Conservation (phyloP, 2,113 vertebrate genomes). For the Ctenomys sociabilis region DNA sequence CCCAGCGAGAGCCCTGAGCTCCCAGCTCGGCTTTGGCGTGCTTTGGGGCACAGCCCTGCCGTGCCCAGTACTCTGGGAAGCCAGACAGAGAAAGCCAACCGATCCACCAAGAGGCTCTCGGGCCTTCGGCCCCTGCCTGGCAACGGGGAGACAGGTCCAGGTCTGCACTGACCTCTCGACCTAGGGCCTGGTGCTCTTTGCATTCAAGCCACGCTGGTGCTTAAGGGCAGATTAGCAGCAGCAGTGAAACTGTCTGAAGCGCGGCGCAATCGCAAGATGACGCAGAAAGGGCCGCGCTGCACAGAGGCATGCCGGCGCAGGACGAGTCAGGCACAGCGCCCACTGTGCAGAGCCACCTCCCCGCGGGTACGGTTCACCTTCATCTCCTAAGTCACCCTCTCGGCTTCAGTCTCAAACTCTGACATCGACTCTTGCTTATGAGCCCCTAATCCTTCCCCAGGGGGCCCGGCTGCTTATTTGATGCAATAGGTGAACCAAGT, state of each 20-base stretch:
- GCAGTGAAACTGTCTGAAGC: not conserved
- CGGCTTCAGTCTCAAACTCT: constrained; percentile 31
- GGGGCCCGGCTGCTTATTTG: constrained; percentile 26
- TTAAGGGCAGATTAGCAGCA: not conserved
- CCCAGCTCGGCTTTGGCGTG: no score
- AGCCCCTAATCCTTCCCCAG: constrained; percentile 8
- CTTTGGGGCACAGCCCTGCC: no score
- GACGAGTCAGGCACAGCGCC: no score
- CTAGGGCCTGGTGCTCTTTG: not conserved
- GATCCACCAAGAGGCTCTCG: no score
- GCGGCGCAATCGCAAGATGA: no score
- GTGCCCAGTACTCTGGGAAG: not conserved
- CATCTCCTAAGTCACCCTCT: constrained; percentile 59
- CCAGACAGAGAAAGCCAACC: no score
- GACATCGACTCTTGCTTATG: constrained; percentile 69
- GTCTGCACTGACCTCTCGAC: not conserved
- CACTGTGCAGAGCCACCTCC: no score
- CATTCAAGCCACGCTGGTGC: not conserved
- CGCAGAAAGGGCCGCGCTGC: no score
- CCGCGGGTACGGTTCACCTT: not conserved
- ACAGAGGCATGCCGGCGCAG: no score
- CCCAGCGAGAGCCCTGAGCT: accelerated
- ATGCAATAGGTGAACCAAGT: constrained; percentile 1
- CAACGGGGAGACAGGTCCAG: not conserved
- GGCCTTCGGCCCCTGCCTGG: no score